Conservation (phyloP, 1,140 invertebrate species). For the Ooceraea biroi region DNA sequence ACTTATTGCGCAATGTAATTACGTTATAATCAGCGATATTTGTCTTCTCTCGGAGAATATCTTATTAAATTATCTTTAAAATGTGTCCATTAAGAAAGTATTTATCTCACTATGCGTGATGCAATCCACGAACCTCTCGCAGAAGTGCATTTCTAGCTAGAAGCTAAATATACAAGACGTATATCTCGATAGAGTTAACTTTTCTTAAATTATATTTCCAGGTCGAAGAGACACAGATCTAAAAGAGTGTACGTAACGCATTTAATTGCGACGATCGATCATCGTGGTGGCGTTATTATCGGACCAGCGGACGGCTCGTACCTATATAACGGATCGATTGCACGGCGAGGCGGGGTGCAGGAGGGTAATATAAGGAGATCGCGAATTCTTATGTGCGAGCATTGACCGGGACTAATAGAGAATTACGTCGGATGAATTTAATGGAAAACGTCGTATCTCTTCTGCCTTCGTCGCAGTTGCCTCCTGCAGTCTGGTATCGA, state of each 20-base stretch:
- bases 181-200: background rate
- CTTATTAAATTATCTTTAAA: too few relatives aligned
- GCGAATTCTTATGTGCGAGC: slow-evolving; percentile 34
- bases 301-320: background rate
- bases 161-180: background rate
- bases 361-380: slow-evolving; percentile 2
- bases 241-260: background rate
- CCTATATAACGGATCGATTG: slow-evolving; percentile 1
- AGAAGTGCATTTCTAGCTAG: background rate
- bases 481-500: slow-evolving; percentile 64
- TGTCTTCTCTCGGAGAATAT: too few relatives aligned
- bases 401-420: slow-evolving; percentile 56
- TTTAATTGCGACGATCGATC: background rate
- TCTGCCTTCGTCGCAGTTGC: slow-evolving; percentile 23
- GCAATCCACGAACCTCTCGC: background rate
- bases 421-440: slow-evolving; percentile 64
- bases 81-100: slow-evolving; percentile 1
- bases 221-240: background rate
- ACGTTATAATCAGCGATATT: too few relatives aligned
- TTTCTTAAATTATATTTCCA: background rate
- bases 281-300: background rate
- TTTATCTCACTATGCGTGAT: background rate
- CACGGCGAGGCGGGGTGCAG: background rate
- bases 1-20: too few relatives aligned
- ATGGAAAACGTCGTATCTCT: slow-evolving; percentile 62